These are phyloP conservation scores for Slavum lentiscoides DNA, from an alignment of 2,888 invertebrate species.

Conservation along the genomic window DNA sequence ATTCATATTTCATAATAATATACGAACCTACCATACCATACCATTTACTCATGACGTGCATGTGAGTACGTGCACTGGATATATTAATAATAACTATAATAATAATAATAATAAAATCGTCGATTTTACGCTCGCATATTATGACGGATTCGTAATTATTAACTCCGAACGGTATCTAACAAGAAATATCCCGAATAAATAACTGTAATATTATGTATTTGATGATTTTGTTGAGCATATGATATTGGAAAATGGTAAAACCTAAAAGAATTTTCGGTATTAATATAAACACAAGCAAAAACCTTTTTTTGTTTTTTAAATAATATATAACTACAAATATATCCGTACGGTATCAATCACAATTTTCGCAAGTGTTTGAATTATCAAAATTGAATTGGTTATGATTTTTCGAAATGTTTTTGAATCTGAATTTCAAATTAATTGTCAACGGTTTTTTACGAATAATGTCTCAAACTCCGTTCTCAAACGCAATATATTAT, in stretches of 20 bases:
- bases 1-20: not conserved
- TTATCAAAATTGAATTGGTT: too few species aligned
- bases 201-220: not conserved
- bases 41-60: not conserved
- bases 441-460: too few species aligned
- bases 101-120: not conserved
- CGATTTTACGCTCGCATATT: not conserved
- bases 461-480: too few species aligned
- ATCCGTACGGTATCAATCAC: too few species aligned
- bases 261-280: too few species aligned
- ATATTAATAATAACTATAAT: not conserved
- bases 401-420: too few species aligned
- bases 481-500: too few species aligned
- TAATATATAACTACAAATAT: too few species aligned
- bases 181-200: not conserved
- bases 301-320: too few species aligned
- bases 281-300: not conserved
- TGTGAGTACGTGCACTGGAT: not conserved
- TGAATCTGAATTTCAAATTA: too few species aligned
- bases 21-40: not conserved
- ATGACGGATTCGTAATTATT: not conserved
- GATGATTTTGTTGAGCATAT: not conserved
- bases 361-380: too few species aligned
- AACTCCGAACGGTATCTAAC: not conserved
- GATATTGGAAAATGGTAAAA: too few species aligned